Conservation (phyloP, 2,113 vertebrate species). For the Alces alces region DNA sequence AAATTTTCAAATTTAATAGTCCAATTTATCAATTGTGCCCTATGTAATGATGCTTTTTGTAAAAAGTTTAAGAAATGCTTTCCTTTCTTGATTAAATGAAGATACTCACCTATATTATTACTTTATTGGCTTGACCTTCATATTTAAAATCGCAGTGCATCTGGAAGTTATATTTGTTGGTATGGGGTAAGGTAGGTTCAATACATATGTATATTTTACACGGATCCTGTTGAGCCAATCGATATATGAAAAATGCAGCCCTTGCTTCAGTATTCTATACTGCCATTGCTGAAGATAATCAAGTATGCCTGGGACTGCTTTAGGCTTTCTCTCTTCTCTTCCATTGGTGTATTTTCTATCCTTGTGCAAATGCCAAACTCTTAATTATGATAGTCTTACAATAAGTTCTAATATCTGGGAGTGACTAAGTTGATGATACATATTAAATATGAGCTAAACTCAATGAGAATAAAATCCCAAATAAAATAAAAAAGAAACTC, state of each 20-base stretch:
- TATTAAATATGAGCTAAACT: neutral
- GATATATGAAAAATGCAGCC: neutral
- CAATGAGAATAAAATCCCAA: neutral
- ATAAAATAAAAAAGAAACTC: neutral
- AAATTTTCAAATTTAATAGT: neutral
- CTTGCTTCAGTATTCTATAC: neutral
- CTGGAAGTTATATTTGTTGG: neutral
- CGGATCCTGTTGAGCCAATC: fast-evolving
- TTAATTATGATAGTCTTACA: neutral
- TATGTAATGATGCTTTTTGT: neutral
- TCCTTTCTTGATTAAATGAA: neutral
- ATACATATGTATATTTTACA: neutral
- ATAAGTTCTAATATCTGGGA: neutral
- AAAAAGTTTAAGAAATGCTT: neutral
- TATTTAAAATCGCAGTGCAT: neutral
- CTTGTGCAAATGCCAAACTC: neutral
- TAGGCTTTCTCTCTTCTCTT: neutral
- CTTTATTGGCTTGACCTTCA: neutral
- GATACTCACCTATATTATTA: neutral
- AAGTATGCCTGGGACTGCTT: neutral
- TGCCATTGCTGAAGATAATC: neutral
- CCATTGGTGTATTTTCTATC: neutral
- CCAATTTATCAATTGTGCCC: neutral
- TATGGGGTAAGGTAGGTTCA: neutral
- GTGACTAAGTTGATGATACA: neutral